A percentile compares a stretch with the other conserved stretches of the same genome.
Evolutionary conservation across 2,797 vertebrate genomes (phyloP).

Genomic region (Myripristis jacobus): DNA sequence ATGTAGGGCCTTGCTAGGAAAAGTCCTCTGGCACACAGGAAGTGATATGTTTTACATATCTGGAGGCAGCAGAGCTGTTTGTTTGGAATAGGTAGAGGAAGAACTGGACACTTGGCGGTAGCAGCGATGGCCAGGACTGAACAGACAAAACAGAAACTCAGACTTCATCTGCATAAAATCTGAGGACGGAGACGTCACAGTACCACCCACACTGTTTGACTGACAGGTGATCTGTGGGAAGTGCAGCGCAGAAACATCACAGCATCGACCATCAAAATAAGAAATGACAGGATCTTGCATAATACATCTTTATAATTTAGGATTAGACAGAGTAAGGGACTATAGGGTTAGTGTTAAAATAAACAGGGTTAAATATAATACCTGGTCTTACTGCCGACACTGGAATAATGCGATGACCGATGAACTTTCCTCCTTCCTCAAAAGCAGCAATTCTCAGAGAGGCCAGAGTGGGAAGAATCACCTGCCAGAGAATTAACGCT

Average conservation of each 20-base stretch:
- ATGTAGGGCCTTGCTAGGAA: too few relatives aligned
- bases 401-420: constrained; percentile 95
- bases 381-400: constrained; percentile 96
- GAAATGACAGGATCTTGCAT: neutral
- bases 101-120: neutral
- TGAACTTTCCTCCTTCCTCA: constrained; percentile 97
- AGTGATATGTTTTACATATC: neutral
- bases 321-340: neutral
- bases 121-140: neutral
- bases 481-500: constrained; percentile 75
- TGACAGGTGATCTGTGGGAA: too few relatives aligned
- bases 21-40: too few relatives aligned
- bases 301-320: too few relatives aligned
- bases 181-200: too few relatives aligned
- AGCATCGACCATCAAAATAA: neutral
- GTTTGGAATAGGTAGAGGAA: neutral
- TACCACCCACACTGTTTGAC: too few relatives aligned
- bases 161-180: too few relatives aligned
- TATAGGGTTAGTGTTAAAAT: too few relatives aligned
- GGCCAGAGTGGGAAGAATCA: constrained; percentile 95
- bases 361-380: neutral
- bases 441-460: constrained; percentile 94
- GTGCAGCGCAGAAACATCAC: too few relatives aligned
- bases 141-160: neutral
- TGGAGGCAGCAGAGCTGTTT: neutral